A percentile compares a stretch with the other conserved stretches of the same genome.
Evolutionary conservation across 1,140 invertebrate species (phyloP).

Genomic region (Sinonovacula constricta): DNA sequence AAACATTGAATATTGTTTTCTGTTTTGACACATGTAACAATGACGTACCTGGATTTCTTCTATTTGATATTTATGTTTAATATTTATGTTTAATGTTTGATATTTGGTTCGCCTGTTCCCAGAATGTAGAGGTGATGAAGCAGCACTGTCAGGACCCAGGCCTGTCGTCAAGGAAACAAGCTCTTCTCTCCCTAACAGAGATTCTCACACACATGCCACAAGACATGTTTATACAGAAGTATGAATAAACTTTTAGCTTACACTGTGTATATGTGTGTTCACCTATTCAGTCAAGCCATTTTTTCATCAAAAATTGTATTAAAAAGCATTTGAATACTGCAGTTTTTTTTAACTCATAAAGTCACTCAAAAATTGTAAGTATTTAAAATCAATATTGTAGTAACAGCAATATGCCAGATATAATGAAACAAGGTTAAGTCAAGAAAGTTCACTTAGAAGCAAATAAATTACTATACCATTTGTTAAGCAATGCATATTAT

Average conservation of each 20-base stretch:
- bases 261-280: background rate
- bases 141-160: constrained; percentile 81
- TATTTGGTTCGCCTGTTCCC: constrained; percentile 41
- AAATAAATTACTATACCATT: background rate
- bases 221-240: constrained; percentile 77
- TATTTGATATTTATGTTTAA: no score
- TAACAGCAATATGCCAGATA: background rate
- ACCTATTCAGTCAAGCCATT: background rate
- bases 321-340: background rate
- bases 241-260: background rate
- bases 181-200: constrained; percentile 81
- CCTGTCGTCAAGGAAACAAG: constrained; percentile 81
- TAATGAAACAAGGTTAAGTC: background rate
- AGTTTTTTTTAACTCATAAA: background rate
- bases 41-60: no score
- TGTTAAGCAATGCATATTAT: background rate
- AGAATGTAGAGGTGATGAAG: constrained; percentile 78
- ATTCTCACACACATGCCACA: constrained; percentile 80
- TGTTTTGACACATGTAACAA: no score
- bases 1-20: no score
- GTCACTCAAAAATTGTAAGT: background rate
- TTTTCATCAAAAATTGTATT: background rate
- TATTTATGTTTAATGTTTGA: no score
- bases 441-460: background rate
- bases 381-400: background rate